Evolutionary conservation across 2,888 invertebrate species (phyloP), one percentile per base, ranked within the genome.

Genomic region (Spisula subtruncata): DNA sequence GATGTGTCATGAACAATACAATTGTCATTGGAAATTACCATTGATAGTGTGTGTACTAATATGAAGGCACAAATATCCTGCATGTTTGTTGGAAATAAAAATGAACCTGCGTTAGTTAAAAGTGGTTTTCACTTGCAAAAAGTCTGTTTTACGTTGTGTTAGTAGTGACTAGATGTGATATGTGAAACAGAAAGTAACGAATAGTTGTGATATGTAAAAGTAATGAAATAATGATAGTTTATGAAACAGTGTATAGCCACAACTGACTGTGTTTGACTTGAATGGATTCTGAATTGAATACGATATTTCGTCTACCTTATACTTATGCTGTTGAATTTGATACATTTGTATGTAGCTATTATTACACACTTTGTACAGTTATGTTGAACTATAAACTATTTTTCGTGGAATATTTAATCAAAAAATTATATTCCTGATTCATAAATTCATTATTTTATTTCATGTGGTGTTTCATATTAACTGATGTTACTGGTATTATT

Each of bases 401-500:
- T 35, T 75, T 75, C 25, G 14, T 35, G 75, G 35, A 75, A 75
- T 75, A 75, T 75, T 75, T 71, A 71, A 75, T 32, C 35, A 32
- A 75, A 75, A 75, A 35, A 35, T 16, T 18, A 32, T 75, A 75
- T 75, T 71, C 75, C 75, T 32, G 75, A 75, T 75, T 75, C 75
- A 75, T 75, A 18, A 75, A 35, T 32, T 75, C 75, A 75, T 75
- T 35, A 12, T 32, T 16, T 75, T 35, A 35, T 32, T 35, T 16
- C 35, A 35, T 75, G 32, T 16, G 18, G 32, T 75, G 12, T 51
- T 51, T 16, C 41, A 41, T 41, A n/a, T n/a, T n/a, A 41, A 41
- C 41, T 41, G 12, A 51, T 51, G 16, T 51, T 51, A 51, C 16
- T 51, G 51, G 51, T 51, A 8, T 51, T 51, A 51, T 14, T 51